Base-by-base conservation (phyloP, 2,888 invertebrate genomes). In the Electrophaes corylata region DNA sequence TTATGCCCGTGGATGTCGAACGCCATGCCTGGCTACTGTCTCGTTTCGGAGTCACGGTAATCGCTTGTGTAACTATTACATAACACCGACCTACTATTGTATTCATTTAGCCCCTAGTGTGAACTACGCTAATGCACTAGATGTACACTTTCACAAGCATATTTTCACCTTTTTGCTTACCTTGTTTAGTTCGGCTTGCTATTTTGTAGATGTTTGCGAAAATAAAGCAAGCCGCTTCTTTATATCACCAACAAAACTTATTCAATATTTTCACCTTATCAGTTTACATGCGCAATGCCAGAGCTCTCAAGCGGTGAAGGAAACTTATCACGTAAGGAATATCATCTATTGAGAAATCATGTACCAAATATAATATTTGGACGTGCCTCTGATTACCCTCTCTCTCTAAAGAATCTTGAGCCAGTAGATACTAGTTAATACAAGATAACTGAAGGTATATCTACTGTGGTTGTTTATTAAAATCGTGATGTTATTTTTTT, bases 81-180 rank as follows among this genome's bases (percentile, higher is more conserved):
- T 76, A 79, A 83, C 62, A 52, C 60, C 65, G 69, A 52, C 65
- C 71, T 62, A 65, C 65, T 67, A 72, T 69, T 66, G 74, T 73
- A 69, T 70, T 75, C 80, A 79, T 79, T 71, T 78, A 80, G 73
- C 71, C 54, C 60, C 71, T 76, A 70, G 82, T 83, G 86, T 78
- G 75, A 85, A 86, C 67, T 76, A 81, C 75, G 81, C 82, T 88
- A 87, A 86, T 74, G 71, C 76, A 74, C 71, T 69, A 72, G 65
- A 75, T 78, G 78, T 59, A 65, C 67, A 81, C 86, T 86, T 88
- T 88, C 88, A 72, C 81, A 57, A 67, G 57, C 33, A 12, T 6
- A 41, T 78, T 80, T 79, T 76, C 79, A 72, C 77, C 65, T 61
- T 64, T 60, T 65, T 64, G 35, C 51, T 29, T 29, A 29, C 26